A percentile compares a stretch with the other conserved stretches of the same genome.
These are phyloP conservation scores for Oryzias curvinotus DNA, from an alignment of 2,113 vertebrate genomes.

Conservation along the genomic window DNA sequence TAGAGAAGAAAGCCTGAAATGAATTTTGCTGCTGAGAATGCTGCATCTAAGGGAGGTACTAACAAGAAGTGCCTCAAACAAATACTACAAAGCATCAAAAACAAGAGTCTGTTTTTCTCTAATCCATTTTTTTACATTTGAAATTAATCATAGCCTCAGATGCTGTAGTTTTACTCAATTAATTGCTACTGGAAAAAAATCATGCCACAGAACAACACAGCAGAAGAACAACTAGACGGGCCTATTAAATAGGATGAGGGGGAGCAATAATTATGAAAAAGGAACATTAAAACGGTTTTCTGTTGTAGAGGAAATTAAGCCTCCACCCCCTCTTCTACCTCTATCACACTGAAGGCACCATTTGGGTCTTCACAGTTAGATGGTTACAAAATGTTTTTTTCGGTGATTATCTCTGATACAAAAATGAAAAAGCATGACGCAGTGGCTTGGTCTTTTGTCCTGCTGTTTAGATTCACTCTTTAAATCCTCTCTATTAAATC, in stretches of 20 bases:
- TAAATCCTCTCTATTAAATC: conserved; percentile 57
- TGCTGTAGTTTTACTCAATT: conserved; percentile 55
- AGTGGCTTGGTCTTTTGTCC: conserved; percentile 48
- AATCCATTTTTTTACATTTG: conserved; percentile 13
- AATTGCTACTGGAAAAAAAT: conserved; percentile 51
- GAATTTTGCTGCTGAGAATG: conserved; percentile 21
- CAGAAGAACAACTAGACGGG: conserved; percentile 43
- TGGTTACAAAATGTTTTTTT: conserved; percentile 35
- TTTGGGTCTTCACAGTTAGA: conserved; percentile 13
- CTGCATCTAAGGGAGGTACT: conserved; percentile 35
- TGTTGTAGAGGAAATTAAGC: conserved; percentile 47
- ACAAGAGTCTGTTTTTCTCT: conserved; percentile 24
- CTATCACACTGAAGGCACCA: conserved; percentile 38
- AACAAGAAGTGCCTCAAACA: conserved; percentile 61
- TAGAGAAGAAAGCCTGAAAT: conserved; percentile 20
- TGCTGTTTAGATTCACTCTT: conserved; percentile 53
- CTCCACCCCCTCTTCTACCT: not conserved
- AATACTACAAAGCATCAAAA: conserved; percentile 62
- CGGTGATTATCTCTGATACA: conserved; percentile 48
- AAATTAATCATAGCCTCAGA: conserved; percentile 64
- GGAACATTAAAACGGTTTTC: conserved; percentile 61
- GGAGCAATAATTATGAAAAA: conserved; percentile 64
- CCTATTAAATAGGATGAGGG: conserved; percentile 44
- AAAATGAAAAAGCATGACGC: conserved; percentile 45
- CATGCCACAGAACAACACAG: conserved; percentile 36